A percentile compares a stretch with the other conserved stretches of the same genome.
Evolutionary conservation across 2,113 vertebrate species (phyloP).

Genomic region (Pica pica): DNA sequence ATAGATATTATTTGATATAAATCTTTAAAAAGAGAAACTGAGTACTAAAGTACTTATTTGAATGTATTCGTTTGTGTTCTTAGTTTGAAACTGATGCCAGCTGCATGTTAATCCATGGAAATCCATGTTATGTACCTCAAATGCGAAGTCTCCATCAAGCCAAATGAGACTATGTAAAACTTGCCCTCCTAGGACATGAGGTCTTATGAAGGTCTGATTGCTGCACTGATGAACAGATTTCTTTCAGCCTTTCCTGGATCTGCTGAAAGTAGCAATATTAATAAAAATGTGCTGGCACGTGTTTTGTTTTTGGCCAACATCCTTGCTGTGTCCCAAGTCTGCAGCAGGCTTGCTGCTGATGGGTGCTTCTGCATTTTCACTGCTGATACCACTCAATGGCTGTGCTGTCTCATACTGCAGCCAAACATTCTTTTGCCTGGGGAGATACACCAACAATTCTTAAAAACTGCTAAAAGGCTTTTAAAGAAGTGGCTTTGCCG

Average conservation of each 20-base stretch:
- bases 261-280: background rate
- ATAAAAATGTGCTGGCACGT: background rate
- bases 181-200: background rate
- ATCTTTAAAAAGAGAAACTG: background rate
- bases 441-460: background rate
- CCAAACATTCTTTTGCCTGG: background rate
- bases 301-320: background rate
- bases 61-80: background rate
- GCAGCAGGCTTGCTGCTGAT: background rate
- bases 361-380: background rate
- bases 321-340: background rate
- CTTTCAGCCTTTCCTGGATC: background rate
- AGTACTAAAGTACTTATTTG: background rate
- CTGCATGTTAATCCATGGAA: background rate
- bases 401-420: background rate
- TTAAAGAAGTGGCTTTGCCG: background rate
- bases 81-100: background rate
- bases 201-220: background rate
- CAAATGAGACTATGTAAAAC: background rate
- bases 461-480: background rate
- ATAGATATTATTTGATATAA: background rate
- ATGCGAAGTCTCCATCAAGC: background rate
- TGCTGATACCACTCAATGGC: background rate
- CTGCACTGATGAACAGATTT: background rate
- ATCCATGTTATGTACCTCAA: background rate